phyloP scores from a whole-genome alignment of 2,888 invertebrate genomes.

The Hypsopygia costalis region DNA sequence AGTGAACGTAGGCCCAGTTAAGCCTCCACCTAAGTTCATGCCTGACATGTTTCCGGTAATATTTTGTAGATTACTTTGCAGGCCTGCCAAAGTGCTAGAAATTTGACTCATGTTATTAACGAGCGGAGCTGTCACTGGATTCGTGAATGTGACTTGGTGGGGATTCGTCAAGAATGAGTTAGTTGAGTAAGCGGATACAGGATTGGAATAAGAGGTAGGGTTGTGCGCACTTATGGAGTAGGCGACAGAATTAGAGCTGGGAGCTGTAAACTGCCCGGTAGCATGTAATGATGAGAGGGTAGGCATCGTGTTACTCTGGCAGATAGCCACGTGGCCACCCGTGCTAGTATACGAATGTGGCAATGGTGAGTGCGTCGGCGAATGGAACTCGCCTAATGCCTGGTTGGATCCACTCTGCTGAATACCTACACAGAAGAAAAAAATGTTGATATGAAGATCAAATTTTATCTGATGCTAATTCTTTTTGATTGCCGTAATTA shows the following conservation, averaged over 20 bases:
- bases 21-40: conserved; percentile 61
- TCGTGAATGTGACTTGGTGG: conserved; percentile 76
- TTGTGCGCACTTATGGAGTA: conserved; percentile 76
- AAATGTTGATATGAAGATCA: no score
- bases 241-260: conserved; percentile 71
- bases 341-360: conserved; percentile 77
- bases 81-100: conserved; percentile 68
- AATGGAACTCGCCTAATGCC: conserved; percentile 84
- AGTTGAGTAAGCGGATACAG: conserved; percentile 70
- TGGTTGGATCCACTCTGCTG: conserved; percentile 86
- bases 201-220: conserved; percentile 75
- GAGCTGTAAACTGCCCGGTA: conserved; percentile 65
- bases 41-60: conserved; percentile 65
- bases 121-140: conserved; percentile 71
- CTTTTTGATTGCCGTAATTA: no score
- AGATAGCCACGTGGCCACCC: conserved; percentile 62
- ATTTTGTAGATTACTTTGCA: conserved; percentile 72
- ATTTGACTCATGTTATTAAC: conserved; percentile 75
- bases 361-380: conserved; percentile 81
- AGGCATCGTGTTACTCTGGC: conserved; percentile 84
- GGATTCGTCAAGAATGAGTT: conserved; percentile 67
- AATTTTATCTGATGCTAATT: no score
- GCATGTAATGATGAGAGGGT: conserved; percentile 77
- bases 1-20: conserved; percentile 68
- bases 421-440: conserved; percentile 61